phyloP scores from a whole-genome alignment of 1,140 invertebrate species.

The Calephelis virginiensis region DNA sequence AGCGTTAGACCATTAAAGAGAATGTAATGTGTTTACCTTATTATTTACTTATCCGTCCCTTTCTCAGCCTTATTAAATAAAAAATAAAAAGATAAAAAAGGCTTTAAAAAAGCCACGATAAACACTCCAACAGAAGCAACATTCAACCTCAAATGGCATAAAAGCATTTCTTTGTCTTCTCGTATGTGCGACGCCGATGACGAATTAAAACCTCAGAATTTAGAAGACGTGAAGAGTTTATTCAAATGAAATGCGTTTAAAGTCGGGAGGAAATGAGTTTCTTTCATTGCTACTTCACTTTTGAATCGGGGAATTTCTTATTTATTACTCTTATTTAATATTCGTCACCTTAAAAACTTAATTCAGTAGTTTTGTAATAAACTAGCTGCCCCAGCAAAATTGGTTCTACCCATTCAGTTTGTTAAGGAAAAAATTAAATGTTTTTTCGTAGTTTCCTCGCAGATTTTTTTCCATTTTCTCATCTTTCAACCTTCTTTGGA shows the following conservation, averaged over 20 bases:
- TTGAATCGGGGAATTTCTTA: background rate
- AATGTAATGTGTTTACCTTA: no score
- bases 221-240: slow-evolving; percentile 8
- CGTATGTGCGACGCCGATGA: background rate
- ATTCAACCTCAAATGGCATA: background rate
- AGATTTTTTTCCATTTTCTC: no score
- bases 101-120: no score
- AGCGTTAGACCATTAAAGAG: no score
- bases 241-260: slow-evolving; percentile 21
- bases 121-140: background rate
- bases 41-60: no score
- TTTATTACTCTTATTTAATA: background rate
- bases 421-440: no score
- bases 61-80: background rate
- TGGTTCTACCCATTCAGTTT: no score
- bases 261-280: slow-evolving; percentile 13
- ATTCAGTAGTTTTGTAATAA: no score
- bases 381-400: no score
- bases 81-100: no score
- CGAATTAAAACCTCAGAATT: slow-evolving; percentile 16
- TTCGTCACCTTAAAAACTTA: background rate
- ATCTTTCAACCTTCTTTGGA: no score
- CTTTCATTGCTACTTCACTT: slow-evolving; percentile 22
- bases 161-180: slow-evolving; percentile 21
- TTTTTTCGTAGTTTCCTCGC: no score